A percentile compares a stretch with the other conserved stretches of the same genome.
These are phyloP conservation scores for Montipora foliosa DNA, from an alignment of 64 coral and sea anemone genomes.

Conservation along the genomic window DNA sequence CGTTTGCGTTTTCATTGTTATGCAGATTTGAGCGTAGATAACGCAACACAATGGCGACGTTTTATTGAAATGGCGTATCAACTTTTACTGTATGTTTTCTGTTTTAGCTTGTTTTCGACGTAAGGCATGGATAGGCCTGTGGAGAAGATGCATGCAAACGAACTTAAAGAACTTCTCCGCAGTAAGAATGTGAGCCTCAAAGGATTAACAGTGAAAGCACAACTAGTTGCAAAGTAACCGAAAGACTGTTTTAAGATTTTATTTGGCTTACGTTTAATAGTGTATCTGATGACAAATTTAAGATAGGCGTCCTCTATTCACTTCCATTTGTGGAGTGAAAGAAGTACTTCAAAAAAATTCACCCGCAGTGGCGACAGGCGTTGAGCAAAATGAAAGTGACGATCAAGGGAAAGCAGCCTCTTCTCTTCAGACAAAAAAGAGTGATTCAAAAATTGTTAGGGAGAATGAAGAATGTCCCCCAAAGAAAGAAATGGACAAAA, in stretches of 20 bases:
- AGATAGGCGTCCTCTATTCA: no score
- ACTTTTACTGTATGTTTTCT: no score
- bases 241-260: neutral
- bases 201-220: slow-evolving; percentile 10
- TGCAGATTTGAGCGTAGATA: no score
- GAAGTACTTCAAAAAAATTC: neutral
- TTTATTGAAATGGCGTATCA: no score
- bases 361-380: neutral
- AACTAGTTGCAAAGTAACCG: neutral
- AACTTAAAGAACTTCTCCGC: neutral
- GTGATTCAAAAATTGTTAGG: no score
- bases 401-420: no score
- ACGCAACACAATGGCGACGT: no score
- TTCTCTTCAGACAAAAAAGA: no score
- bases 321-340: neutral
- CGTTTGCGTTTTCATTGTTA: no score
- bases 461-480: no score
- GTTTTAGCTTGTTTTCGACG: no score
- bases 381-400: neutral
- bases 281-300: neutral
- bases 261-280: neutral
- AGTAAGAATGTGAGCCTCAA: neutral
- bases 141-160: neutral
- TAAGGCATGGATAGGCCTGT: neutral
- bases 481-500: no score